Evolutionary conservation across 2,888 invertebrate species (phyloP), one percentile per base, ranked within the genome.

Genomic region (Cheilosia vernalis): DNA sequence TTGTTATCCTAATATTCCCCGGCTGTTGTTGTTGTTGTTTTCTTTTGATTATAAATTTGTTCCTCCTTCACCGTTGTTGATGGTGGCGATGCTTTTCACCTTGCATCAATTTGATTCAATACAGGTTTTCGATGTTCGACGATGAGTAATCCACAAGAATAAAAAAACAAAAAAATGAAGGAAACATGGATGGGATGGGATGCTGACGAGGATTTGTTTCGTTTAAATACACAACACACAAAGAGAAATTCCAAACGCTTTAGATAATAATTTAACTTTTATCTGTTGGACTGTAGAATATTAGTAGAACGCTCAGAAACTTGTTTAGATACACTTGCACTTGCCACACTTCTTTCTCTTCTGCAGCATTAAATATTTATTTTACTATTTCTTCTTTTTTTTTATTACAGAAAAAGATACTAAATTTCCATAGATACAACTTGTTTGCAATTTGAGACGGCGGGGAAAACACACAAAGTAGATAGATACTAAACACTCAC

Each of bases 291-390:
- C 73, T 60, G 37, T 40, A 70, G 56, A 70, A 74, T 63, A 27
- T 44, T 51, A 44, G 10, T 13, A 10, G 44, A 19, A 83, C 88
- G 87, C 87, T 87, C 87, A 85, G 87, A 89, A 89, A 89, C 89
- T 89, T 89, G 88, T 88, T 88, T 88, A 88, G 88, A 88, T 87
- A 88, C 88, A 89, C 82, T 73, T 79, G 81, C 81, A 87, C 78
- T 85, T 81, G 85, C 72, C 72, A 72, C 81, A 85, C 76, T 72
- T 81, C 74, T 60, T 67, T 70, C 60, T 74, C 44, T 30, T 63
- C 67, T 60, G n/a, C 19, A 15, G 33, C 58, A 37, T 37, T 37
- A 15, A 37, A 33, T 37, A 69, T 63, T 63, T 51, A 37, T 33
- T 60, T 15, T 33, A 30, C 30, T 47, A 15, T 27, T 56, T 21